Evolutionary conservation across 2,113 vertebrate species (phyloP).

Genomic region (Micronycteris hirsuta): DNA sequence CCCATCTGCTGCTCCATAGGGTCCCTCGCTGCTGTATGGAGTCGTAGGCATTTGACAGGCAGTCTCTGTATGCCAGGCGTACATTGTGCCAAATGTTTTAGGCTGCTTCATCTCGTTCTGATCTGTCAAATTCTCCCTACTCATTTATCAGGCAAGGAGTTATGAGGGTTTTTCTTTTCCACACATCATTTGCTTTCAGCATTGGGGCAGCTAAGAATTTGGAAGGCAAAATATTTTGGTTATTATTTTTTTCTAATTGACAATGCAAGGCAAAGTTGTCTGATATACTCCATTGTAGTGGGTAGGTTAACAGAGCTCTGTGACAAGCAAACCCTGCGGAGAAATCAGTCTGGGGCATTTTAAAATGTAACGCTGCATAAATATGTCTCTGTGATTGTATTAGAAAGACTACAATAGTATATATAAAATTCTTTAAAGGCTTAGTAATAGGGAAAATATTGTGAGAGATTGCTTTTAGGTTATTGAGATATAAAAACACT

Average conservation of each 20-base stretch:
- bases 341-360: constrained; percentile 68
- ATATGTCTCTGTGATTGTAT: constrained; percentile 15
- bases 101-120: constrained; percentile 94
- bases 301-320: constrained; percentile 64
- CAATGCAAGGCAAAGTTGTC: constrained; percentile 62
- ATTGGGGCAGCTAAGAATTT: constrained; percentile 77
- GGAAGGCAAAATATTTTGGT: constrained; percentile 72
- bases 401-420: background rate
- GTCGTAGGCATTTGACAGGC: constrained; percentile 99
- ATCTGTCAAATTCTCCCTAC: constrained; percentile 96
- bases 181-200: constrained; percentile 89
- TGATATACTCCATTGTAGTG: constrained; percentile 46
- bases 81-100: constrained; percentile 99
- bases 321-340: constrained; percentile 70
- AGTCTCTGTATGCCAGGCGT: constrained; percentile 99
- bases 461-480: constrained; percentile 37
- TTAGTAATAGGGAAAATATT: constrained; percentile 34
- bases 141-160: constrained; percentile 92
- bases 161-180: constrained; percentile 84
- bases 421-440: background rate
- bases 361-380: constrained; percentile 64
- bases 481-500: background rate
- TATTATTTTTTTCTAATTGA: constrained; percentile 68
- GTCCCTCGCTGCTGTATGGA: constrained; percentile 99
- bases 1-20: constrained; percentile 99